A percentile compares a stretch with the other conserved stretches of the same genome.
Conservation (phyloP, 2,888 invertebrate genomes). For the Caenorhabditis wallacei region DNA sequence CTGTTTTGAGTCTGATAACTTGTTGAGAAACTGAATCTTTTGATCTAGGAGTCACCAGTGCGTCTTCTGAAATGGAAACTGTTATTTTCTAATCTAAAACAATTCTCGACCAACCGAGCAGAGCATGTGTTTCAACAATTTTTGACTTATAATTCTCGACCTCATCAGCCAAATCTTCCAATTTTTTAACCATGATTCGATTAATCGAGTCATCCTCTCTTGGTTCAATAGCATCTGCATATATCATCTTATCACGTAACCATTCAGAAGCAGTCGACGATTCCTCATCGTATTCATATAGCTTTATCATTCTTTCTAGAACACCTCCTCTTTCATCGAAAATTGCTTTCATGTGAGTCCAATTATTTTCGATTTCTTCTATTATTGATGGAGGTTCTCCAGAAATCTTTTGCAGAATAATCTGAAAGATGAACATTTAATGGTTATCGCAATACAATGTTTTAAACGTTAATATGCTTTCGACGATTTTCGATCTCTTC, state of each 20-base stretch:
- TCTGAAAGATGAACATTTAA: background rate
- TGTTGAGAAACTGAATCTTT: conserved; percentile 32
- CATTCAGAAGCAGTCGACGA: conserved; percentile 42
- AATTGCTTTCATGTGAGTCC: conserved; percentile 49
- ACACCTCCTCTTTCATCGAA: conserved; percentile 48
- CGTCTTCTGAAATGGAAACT: conserved; percentile 35
- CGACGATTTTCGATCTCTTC: conserved; percentile 58
- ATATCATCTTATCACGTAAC: conserved; percentile 53
- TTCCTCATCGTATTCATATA: conserved; percentile 56
- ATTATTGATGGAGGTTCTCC: background rate
- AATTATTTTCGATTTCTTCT: conserved; percentile 53
- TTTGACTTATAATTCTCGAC: conserved; percentile 50
- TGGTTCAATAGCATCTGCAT: conserved; percentile 42
- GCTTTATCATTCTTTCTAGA: conserved; percentile 46
- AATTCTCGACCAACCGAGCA: conserved; percentile 34
- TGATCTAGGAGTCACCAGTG: conserved; percentile 38
- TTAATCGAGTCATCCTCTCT: conserved; percentile 52
- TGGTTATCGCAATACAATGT: background rate
- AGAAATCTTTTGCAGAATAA: background rate
- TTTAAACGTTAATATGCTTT: conserved; percentile 33
- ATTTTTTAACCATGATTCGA: conserved; percentile 47
- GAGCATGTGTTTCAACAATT: conserved; percentile 44
- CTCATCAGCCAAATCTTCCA: conserved; percentile 43
- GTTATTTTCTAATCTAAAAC: background rate
- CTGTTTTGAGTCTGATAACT: conserved; percentile 28